These are phyloP conservation scores for Sterrhoptilus dennistouni DNA, from an alignment of 2,113 vertebrate genomes.

Conservation along the genomic window DNA sequence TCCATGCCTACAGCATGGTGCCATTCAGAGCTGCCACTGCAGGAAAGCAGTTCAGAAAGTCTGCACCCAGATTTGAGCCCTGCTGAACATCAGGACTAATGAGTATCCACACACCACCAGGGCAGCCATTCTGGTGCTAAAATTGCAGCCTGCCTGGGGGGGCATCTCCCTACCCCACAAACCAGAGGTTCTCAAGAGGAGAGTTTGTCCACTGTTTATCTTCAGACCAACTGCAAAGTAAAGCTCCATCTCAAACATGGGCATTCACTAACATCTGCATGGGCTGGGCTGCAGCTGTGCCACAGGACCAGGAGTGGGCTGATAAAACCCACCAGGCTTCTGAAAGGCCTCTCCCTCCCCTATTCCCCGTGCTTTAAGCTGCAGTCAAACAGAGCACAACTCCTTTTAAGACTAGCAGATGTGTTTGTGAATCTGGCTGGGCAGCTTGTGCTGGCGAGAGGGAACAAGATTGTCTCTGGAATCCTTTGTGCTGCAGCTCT, in stretches of 20 bases:
- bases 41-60: background rate
- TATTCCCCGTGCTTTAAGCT: background rate
- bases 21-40: background rate
- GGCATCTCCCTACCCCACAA: background rate
- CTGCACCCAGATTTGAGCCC: background rate
- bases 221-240: background rate
- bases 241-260: background rate
- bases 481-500: slow-evolving; percentile 27
- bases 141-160: background rate
- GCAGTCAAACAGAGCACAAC: slow-evolving; percentile 19
- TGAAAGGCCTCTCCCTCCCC: background rate
- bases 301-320: background rate
- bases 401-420: slow-evolving; percentile 43
- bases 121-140: background rate
- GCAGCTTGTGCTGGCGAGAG: background rate
- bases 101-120: background rate
- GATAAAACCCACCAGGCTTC: background rate
- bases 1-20: accelerated
- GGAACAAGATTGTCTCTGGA: slow-evolving; percentile 29
- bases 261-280: background rate
- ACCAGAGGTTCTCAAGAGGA: background rate
- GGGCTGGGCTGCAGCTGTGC: background rate
- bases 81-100: background rate
- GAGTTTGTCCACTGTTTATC: background rate
- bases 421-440: slow-evolving; percentile 5